Percentiles rank a stretch among this genome's conserved stretches.
Conservation (phyloP, 2,888 invertebrate species). For the Lypha dubia region DNA sequence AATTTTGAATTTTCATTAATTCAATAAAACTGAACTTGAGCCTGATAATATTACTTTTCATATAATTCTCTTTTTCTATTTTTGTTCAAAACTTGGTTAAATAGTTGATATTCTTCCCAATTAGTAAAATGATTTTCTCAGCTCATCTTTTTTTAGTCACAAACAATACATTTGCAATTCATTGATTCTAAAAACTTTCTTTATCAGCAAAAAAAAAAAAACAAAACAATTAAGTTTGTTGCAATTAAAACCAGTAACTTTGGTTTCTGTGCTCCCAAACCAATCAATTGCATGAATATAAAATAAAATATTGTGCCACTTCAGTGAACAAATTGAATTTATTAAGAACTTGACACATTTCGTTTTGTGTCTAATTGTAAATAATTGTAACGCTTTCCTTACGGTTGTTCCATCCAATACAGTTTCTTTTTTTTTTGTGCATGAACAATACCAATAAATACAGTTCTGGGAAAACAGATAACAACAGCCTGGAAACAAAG, state of each 20-base stretch:
- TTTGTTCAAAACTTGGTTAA: too few relatives aligned
- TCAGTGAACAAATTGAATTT: slow-evolving; percentile 8
- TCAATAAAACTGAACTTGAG: too few relatives aligned
- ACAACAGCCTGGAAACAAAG: background rate
- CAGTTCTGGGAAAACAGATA: background rate
- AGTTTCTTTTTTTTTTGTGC: too few relatives aligned
- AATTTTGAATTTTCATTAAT: too few relatives aligned
- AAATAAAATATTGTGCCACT: background rate
- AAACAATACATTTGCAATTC: too few relatives aligned
- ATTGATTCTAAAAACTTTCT: too few relatives aligned
- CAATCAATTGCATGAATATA: background rate
- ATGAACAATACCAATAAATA: background rate
- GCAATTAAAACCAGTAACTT: background rate
- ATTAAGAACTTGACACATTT: slow-evolving; percentile 1
- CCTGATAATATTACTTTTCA: too few relatives aligned
- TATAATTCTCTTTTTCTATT: too few relatives aligned
- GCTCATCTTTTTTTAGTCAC: too few relatives aligned
- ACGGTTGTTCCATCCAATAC: background rate
- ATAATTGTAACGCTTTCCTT: background rate
- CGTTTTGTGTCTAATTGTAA: background rate
- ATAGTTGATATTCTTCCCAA: too few relatives aligned
- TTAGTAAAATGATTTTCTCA: too few relatives aligned
- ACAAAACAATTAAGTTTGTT: background rate
- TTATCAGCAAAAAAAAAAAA: background rate
- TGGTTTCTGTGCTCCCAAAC: too few relatives aligned